These are phyloP conservation scores for Drosophila acutilabella DNA, from an alignment of 2,888 invertebrate species.

Conservation along the genomic window DNA sequence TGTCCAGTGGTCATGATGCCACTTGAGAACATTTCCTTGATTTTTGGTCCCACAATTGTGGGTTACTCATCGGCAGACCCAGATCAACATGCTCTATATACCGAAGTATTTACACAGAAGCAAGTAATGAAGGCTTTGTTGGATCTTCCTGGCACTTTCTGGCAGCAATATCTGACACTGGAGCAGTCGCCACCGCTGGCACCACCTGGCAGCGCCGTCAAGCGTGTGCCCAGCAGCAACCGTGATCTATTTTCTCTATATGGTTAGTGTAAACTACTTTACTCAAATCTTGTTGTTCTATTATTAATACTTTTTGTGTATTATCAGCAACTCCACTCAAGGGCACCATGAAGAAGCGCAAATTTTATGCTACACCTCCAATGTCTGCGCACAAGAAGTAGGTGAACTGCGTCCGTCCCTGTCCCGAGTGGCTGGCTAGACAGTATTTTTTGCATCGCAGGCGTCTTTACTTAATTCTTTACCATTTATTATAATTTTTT, in stretches of 20 bases:
- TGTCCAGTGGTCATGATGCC: constrained; percentile 96
- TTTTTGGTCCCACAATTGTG: constrained; percentile 97
- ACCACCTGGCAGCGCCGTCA: constrained; percentile 46
- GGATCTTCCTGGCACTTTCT: constrained; percentile 90
- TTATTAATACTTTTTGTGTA: not conserved
- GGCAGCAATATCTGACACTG: constrained; percentile 85
- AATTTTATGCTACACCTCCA: constrained; percentile 82
- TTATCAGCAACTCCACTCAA: constrained; percentile 82
- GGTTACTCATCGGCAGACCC: constrained; percentile 93
- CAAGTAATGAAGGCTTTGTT: constrained; percentile 90
- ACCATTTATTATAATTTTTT: constrained; percentile 62
- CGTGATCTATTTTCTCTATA: constrained; percentile 80
- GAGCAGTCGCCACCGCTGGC: constrained; percentile 48
- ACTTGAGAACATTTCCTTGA: constrained; percentile 92
- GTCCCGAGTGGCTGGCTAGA: not conserved
- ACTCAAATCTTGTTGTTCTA: not conserved
- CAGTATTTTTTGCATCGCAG: constrained; percentile 42
- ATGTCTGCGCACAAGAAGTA: constrained; percentile 78
- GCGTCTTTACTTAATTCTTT: constrained; percentile 66
- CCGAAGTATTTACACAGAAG: constrained; percentile 91
- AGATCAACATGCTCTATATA: constrained; percentile 89
- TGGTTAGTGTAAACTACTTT: constrained; percentile 64
- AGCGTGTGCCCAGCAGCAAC: constrained; percentile 68
- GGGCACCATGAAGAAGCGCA: constrained; percentile 83
- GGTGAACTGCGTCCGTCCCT: constrained; percentile 19